A percentile compares a stretch with the other conserved stretches of the same genome.
Conservation (phyloP, 2,888 invertebrate genomes). For the Meiosimyza decipiens region DNA sequence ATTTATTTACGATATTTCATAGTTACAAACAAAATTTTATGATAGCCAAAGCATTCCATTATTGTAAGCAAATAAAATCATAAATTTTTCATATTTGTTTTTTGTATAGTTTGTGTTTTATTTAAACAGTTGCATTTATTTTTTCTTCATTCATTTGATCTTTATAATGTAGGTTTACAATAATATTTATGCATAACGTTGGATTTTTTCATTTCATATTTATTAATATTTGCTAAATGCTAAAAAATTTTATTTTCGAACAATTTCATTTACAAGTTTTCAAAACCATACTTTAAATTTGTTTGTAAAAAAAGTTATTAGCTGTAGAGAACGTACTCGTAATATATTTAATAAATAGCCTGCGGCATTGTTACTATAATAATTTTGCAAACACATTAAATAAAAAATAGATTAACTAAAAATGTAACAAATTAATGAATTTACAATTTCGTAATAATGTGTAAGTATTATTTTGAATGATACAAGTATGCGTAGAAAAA, state of each 20-base stretch:
- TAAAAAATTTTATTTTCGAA: constrained; percentile 20
- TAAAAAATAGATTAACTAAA: constrained; percentile 32
- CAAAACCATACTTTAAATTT: constrained; percentile 23
- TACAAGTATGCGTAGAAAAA: constrained; percentile 33
- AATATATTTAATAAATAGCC: constrained; percentile 33
- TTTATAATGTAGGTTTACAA: constrained; percentile 29
- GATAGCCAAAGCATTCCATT: too few relatives aligned
- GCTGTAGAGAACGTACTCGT: too few relatives aligned
- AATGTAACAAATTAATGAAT: constrained; percentile 27
- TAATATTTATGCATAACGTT: too few relatives aligned
- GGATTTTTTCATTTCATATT: too few relatives aligned
- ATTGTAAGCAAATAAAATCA: constrained; percentile 3
- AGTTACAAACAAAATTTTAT: too few relatives aligned
- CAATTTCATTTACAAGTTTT: constrained; percentile 40
- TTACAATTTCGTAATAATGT: constrained; percentile 14
- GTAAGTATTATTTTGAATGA: constrained; percentile 24
- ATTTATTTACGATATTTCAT: too few relatives aligned
- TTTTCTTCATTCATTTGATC: constrained; percentile 36
- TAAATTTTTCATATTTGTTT: constrained; percentile 22
- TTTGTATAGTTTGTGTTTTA: constrained; percentile 29
- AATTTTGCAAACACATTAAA: constrained; percentile 26
- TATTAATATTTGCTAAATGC: background rate
- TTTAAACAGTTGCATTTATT: constrained; percentile 40
- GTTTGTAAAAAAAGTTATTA: constrained; percentile 9
- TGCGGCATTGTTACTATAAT: constrained; percentile 16